These are phyloP conservation scores for Eumacrocentrus americanus DNA, from an alignment of 2,888 invertebrate genomes.

Conservation along the genomic window DNA sequence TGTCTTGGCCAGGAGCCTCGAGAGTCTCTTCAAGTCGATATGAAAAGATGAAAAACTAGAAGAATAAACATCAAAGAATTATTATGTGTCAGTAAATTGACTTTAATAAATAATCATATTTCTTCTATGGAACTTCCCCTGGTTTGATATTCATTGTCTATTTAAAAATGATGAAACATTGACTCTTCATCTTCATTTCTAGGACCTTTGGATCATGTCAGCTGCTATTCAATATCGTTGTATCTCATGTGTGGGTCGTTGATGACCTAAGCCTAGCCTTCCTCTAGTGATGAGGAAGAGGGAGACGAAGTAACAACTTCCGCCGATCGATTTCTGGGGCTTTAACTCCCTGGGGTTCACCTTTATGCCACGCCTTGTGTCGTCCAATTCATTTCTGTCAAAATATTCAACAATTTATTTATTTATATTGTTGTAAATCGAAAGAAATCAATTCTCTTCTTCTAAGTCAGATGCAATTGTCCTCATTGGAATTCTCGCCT, in stretches of 20 bases:
- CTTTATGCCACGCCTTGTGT: constrained; percentile 45
- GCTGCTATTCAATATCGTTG: background rate
- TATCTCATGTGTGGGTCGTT: background rate
- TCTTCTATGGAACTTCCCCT: too few species aligned
- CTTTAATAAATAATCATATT: too few species aligned
- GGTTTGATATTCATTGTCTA: too few species aligned
- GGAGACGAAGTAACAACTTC: constrained; percentile 42
- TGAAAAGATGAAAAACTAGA: too few species aligned
- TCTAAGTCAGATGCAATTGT: background rate
- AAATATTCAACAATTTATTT: background rate
- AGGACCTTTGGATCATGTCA: background rate
- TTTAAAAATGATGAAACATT: too few species aligned
- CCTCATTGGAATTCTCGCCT: background rate
- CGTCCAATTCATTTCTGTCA: constrained; percentile 22
- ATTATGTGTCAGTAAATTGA: too few species aligned
- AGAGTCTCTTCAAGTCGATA: too few species aligned
- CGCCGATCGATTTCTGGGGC: constrained; percentile 43
- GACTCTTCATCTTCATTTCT: too few species aligned
- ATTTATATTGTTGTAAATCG: background rate
- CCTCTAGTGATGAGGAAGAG: constrained; percentile 15
- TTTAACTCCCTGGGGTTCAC: constrained; percentile 42
- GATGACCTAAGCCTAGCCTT: background rate
- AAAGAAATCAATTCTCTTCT: background rate
- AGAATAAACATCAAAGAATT: too few species aligned
- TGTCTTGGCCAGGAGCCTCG: too few species aligned